Percentiles rank a stretch among this genome's conserved stretches.
phyloP scores from a whole-genome alignment of 2,888 invertebrate genomes.

The Keiferia lycopersicella region DNA sequence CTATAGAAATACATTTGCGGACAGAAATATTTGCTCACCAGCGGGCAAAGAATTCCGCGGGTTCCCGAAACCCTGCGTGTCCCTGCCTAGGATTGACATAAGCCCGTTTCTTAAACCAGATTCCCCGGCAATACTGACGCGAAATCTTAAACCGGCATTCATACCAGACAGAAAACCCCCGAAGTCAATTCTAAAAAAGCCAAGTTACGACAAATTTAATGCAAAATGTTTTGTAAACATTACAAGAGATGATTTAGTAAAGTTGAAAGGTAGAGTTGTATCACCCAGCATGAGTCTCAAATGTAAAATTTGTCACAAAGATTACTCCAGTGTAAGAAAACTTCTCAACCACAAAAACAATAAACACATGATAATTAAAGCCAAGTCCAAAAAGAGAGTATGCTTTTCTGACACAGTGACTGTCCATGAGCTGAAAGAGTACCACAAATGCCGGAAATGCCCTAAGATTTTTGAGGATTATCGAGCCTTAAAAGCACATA shows the following conservation, averaged over 20 bases:
- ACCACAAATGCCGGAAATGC: slow-evolving; percentile 69
- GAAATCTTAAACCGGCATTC: slow-evolving; percentile 13
- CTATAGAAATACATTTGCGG: slow-evolving; percentile 23
- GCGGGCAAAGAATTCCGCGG: slow-evolving; percentile 47
- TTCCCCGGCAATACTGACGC: background rate
- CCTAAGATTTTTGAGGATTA: slow-evolving; percentile 62
- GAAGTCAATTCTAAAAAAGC: slow-evolving; percentile 17
- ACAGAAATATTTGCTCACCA: slow-evolving; percentile 31
- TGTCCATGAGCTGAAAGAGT: slow-evolving; percentile 64
- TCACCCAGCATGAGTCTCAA: slow-evolving; percentile 39
- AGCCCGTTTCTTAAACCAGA: slow-evolving; percentile 45
- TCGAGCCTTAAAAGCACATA: slow-evolving; percentile 53
- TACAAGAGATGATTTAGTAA: slow-evolving; percentile 48
- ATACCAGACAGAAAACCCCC: background rate
- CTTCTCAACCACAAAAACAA: slow-evolving; percentile 59
- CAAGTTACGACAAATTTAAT: slow-evolving; percentile 34
- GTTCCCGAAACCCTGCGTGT: slow-evolving; percentile 55
- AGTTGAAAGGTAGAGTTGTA: slow-evolving; percentile 37
- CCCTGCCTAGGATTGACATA: slow-evolving; percentile 54
- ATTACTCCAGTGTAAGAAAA: slow-evolving; percentile 56
- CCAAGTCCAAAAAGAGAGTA: slow-evolving; percentile 59
- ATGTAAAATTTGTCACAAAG: slow-evolving; percentile 66
- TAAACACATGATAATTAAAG: slow-evolving; percentile 60
- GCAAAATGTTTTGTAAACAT: slow-evolving; percentile 52
- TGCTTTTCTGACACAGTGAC: slow-evolving; percentile 68